These are phyloP conservation scores for Acrocephalus kingi DNA, from an alignment of 2,113 vertebrate genomes.

Conservation along the genomic window DNA sequence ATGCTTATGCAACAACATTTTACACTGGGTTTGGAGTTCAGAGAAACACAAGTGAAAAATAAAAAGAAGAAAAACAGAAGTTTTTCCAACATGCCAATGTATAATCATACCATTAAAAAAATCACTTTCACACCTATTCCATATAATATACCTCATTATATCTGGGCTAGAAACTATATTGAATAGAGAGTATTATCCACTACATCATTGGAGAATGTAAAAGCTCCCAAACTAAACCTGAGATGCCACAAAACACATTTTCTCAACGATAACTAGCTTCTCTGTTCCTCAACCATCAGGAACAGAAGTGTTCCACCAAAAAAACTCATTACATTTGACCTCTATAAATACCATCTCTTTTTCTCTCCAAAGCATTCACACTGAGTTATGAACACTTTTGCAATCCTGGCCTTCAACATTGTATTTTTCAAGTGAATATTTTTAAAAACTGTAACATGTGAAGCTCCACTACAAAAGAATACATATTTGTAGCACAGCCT, in stretches of 20 bases:
- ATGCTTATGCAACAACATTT: neutral
- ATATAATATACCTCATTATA: neutral
- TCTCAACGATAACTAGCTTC: neutral
- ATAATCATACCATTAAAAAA: neutral
- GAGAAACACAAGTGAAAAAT: neutral
- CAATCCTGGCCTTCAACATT: neutral
- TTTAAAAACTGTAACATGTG: neutral
- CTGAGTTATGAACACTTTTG: neutral
- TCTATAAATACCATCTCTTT: neutral
- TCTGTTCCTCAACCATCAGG: neutral
- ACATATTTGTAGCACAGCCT: neutral
- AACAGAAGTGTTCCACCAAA: neutral
- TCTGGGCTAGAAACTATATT: neutral
- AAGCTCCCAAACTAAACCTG: neutral
- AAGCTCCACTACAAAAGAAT: neutral
- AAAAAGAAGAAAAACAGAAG: neutral
- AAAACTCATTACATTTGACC: neutral
- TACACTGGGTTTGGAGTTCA: neutral
- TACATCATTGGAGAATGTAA: neutral
- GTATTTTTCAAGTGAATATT: neutral
- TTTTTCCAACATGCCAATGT: neutral
- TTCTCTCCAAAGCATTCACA: neutral
- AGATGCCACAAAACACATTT: neutral
- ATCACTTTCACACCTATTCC: neutral
- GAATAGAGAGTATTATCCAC: neutral